Evolutionary conservation across 1,140 invertebrate genomes (phyloP).

Genomic region (Lethocerus indicus): DNA sequence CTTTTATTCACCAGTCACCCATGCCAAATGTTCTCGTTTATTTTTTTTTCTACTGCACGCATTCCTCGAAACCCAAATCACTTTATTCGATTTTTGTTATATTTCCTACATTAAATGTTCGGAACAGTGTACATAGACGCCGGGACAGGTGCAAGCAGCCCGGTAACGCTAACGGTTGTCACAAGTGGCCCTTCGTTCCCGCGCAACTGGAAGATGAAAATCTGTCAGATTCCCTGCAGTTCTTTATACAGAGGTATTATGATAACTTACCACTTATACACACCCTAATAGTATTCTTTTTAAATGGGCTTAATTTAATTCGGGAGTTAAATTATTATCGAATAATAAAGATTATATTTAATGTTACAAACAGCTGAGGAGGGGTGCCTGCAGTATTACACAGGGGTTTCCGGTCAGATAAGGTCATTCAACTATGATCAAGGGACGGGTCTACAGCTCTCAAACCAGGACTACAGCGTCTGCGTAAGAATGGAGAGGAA

Average conservation of each 20-base stretch:
- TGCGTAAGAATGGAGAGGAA: conserved; percentile 71
- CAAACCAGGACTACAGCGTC: conserved; percentile 76
- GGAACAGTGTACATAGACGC: conserved; percentile 71
- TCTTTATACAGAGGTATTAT: conserved; percentile 44
- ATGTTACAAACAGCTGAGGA: no score
- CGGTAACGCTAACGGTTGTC: conserved; percentile 57
- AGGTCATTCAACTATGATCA: conserved; percentile 71
- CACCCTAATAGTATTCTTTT: no score
- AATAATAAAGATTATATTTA: no score
- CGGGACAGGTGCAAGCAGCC: conserved; percentile 49
- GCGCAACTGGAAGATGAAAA: conserved; percentile 63
- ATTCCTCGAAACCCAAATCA: no score
- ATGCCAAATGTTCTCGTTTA: no score
- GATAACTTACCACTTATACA: no score
- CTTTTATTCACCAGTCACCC: no score
- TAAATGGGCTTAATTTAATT: no score
- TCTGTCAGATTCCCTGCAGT: conserved; percentile 59
- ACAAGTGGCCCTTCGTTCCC: conserved; percentile 53
- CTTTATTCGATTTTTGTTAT: no score
- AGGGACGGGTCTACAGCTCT: conserved; percentile 53
- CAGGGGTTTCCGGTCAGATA: conserved; percentile 58
- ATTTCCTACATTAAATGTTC: no score
- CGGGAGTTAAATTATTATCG: no score
- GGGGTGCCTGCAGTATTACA: conserved; percentile 68
- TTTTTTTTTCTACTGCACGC: no score